Evolutionary conservation across 2,113 vertebrate genomes (phyloP).

Genomic region (Maccullochella peelii): DNA sequence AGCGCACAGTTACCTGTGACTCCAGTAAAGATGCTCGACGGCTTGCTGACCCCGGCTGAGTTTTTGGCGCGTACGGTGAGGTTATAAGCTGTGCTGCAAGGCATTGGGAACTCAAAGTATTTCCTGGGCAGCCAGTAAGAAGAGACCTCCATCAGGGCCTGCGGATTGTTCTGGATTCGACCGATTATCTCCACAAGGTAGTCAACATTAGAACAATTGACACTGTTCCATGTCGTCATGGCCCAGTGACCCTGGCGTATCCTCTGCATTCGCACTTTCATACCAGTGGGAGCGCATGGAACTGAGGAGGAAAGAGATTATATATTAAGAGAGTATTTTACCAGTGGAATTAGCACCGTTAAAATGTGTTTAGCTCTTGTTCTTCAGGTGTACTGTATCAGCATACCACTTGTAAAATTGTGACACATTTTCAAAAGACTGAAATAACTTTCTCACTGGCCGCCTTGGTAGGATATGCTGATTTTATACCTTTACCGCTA

Average conservation of each 20-base stretch:
- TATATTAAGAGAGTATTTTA: neutral
- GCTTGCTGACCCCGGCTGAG: conserved; percentile 69
- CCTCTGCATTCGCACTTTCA: conserved; percentile 57
- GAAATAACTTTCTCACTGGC: neutral
- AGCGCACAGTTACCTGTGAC: conserved; percentile 72
- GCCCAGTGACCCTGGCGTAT: conserved; percentile 65
- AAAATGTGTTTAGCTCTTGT: neutral
- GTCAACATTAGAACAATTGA: conserved; percentile 71
- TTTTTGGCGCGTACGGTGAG: conserved; percentile 78
- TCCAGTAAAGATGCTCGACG: conserved; percentile 60
- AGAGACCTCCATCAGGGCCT: conserved; percentile 61
- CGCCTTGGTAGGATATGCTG: neutral
- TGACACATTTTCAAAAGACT: neutral
- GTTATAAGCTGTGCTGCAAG: conserved; percentile 80
- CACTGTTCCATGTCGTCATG: conserved; percentile 71
- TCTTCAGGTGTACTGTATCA: neutral
- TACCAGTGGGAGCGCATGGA: conserved; percentile 78
- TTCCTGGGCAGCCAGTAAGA: conserved; percentile 80
- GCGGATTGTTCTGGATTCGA: conserved; percentile 65
- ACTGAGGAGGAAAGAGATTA: conserved; percentile 59
- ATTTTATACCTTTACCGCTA: neutral
- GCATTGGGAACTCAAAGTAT: conserved; percentile 82
- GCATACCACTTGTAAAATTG: neutral
- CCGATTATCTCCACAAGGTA: conserved; percentile 77
- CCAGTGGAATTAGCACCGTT: neutral